Evolutionary conservation across 2,797 vertebrate species (phyloP).

Genomic region (Pseudochirops corinnae): DNA sequence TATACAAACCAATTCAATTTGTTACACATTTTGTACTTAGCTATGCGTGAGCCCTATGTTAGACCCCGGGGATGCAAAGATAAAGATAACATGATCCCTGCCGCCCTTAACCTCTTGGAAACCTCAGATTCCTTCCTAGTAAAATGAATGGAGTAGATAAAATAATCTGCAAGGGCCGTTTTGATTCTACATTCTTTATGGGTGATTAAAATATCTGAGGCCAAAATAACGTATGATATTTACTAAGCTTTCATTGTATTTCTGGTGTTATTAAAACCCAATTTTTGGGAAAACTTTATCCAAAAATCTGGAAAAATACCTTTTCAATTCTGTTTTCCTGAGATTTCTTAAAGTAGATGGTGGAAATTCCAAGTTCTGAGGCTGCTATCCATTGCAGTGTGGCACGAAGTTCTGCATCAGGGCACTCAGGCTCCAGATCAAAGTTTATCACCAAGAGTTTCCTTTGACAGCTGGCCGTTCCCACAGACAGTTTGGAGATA

Average conservation of each 20-base stretch:
- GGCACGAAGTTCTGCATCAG: slow-evolving; percentile 91
- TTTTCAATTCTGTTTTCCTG: slow-evolving; percentile 92
- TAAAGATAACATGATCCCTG: background rate
- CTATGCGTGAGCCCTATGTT: background rate
- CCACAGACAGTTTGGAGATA: slow-evolving; percentile 83
- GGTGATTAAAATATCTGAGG: background rate
- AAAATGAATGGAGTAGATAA: background rate
- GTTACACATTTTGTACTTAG: background rate
- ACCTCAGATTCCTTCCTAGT: background rate
- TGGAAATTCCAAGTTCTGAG: slow-evolving; percentile 94
- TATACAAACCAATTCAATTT: background rate
- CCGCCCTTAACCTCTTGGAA: background rate
- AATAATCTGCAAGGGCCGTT: background rate
- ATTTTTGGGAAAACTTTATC: background rate
- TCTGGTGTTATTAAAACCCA: background rate
- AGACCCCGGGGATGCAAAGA: background rate
- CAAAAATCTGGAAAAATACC: slow-evolving; percentile 83
- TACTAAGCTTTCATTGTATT: background rate
- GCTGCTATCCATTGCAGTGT: slow-evolving; percentile 98
- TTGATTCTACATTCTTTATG: background rate
- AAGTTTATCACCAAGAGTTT: slow-evolving; percentile 94
- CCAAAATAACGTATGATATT: background rate
- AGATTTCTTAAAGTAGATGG: slow-evolving; percentile 94
- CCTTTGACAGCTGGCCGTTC: slow-evolving; percentile 85
- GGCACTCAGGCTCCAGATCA: slow-evolving; percentile 91